Evolutionary conservation across 2,113 vertebrate species (phyloP).

Genomic region (Aptenodytes forsteri): DNA sequence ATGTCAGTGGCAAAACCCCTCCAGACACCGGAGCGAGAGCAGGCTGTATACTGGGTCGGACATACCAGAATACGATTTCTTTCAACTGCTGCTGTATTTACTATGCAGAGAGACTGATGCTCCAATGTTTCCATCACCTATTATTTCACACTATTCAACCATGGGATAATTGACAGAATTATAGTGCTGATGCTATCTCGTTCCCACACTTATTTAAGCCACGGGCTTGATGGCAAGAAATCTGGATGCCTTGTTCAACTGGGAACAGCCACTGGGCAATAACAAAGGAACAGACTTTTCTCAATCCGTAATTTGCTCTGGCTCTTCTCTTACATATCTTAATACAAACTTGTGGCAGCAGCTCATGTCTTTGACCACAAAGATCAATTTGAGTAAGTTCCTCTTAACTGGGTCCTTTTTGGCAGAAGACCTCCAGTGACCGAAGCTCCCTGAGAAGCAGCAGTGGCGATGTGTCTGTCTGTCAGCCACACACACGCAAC

Average conservation of each 20-base stretch:
- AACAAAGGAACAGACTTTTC: not conserved
- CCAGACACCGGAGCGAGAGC: not conserved
- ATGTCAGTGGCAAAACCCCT: not conserved
- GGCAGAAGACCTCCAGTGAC: not conserved
- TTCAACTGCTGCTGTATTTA: not conserved
- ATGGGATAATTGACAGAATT: not conserved
- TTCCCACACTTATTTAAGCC: not conserved
- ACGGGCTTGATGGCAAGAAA: not conserved
- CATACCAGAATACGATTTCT: not conserved
- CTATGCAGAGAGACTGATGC: rapidly evolving
- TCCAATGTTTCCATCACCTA: not conserved
- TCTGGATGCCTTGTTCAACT: not conserved
- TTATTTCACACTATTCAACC: not conserved
- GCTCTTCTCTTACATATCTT: not conserved
- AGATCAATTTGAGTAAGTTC: not conserved
- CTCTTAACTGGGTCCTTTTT: not conserved
- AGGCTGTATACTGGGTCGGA: not conserved
- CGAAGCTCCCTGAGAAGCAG: not conserved
- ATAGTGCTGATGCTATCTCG: not conserved
- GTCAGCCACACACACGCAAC: not conserved
- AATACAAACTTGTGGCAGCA: not conserved
- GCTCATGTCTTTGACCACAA: not conserved
- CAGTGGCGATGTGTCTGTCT: not conserved
- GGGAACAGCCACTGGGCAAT: not conserved
- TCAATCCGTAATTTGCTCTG: not conserved